phyloP scores from a whole-genome alignment of 2,113 vertebrate species.

The Vulpes vulpes region DNA sequence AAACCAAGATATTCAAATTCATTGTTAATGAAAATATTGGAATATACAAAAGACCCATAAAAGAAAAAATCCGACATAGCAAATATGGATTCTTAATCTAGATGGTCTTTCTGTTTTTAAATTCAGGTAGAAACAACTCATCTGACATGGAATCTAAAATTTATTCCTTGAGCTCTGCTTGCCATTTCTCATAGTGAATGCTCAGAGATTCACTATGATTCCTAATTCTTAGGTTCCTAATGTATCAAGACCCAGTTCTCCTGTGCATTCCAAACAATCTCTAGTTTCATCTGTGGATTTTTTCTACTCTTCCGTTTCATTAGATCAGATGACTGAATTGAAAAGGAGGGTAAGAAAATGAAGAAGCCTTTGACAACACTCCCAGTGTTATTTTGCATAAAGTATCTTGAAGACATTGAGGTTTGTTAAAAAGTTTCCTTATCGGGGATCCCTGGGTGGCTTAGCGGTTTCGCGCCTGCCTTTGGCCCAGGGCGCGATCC shows the following conservation, averaged over 20 bases:
- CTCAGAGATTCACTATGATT: not conserved
- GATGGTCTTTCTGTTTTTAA: slow-evolving; percentile 1
- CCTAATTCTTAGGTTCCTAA: not conserved
- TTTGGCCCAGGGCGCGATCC: too few relatives aligned
- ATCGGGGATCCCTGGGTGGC: too few relatives aligned
- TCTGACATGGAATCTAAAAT: not conserved
- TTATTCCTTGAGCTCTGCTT: not conserved
- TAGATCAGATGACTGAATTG: not conserved
- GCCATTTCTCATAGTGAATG: not conserved
- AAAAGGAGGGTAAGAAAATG: not conserved
- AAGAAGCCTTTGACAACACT: not conserved
- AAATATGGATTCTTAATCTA: not conserved
- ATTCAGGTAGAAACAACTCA: not conserved
- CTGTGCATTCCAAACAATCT: not conserved
- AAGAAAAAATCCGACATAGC: not conserved
- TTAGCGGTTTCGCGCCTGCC: too few relatives aligned
- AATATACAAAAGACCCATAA: not conserved
- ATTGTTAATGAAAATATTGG: not conserved
- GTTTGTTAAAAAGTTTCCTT: not conserved
- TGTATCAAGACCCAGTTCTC: not conserved
- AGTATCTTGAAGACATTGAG: not conserved
- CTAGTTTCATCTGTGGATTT: not conserved
- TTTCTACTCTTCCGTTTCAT: not conserved
- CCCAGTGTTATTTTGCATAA: not conserved
- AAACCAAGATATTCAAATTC: not conserved